Conservation (phyloP, 2,113 vertebrate species). For the Python bivittatus region DNA sequence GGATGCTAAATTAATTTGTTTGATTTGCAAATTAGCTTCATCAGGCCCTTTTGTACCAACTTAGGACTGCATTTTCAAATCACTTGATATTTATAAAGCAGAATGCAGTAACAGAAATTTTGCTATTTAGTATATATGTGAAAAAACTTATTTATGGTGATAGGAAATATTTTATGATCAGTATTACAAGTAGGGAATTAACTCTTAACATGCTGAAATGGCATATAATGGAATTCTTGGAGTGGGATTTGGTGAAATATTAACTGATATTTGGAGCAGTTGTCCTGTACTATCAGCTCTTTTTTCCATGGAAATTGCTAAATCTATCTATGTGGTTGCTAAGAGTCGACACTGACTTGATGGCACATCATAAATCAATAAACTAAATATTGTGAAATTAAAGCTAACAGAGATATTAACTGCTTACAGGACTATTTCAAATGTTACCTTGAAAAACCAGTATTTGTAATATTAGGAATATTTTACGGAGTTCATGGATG, state of each 20-base stretch:
- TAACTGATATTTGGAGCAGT: background rate
- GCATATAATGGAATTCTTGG: background rate
- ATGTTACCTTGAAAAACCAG: background rate
- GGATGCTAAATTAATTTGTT: background rate
- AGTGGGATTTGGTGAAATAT: slow-evolving; percentile 1
- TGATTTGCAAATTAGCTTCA: background rate
- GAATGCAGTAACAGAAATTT: background rate
- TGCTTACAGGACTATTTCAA: background rate
- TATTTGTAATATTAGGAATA: background rate
- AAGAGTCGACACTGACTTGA: background rate
- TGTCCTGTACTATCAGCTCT: background rate
- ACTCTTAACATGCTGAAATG: background rate
- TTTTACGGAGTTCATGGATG: too few species aligned
- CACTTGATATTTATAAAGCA: background rate
- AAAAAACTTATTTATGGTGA: background rate
- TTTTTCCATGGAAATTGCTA: background rate
- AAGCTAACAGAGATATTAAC: background rate
- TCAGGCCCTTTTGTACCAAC: background rate
- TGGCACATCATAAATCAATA: background rate
- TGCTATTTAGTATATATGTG: background rate
- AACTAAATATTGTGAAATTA: background rate
- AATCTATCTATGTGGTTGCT: background rate
- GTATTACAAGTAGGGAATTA: background rate
- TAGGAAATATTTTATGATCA: background rate
- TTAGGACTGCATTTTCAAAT: background rate